Evolutionary conservation across 2,113 vertebrate genomes (phyloP).

Genomic region (Urocynchramus pylzowi): DNA sequence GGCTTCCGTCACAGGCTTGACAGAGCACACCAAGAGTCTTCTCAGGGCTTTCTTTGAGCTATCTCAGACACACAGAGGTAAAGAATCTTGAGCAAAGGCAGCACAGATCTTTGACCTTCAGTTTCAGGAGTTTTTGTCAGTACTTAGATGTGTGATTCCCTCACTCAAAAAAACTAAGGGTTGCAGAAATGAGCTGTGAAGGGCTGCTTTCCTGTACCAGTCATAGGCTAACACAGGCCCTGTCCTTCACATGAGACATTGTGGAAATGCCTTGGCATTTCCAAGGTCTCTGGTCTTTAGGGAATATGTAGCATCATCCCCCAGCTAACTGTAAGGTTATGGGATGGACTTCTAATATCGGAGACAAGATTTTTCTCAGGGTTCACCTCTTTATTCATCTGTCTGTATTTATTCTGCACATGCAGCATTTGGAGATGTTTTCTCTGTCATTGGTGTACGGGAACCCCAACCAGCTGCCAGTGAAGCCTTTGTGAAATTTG

Average conservation of each 20-base stretch:
- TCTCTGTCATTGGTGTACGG: slow-evolving; percentile 95
- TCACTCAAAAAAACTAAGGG: background rate
- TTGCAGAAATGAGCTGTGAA: background rate
- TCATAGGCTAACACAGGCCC: background rate
- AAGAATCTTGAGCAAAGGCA: background rate
- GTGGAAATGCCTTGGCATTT: background rate
- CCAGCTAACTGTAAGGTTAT: background rate
- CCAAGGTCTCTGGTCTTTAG: background rate
- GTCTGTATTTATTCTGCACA: background rate
- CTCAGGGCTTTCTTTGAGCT: slow-evolving; percentile 96
- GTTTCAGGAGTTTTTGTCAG: background rate
- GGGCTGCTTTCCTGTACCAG: rapidly evolving
- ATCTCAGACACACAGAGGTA: slow-evolving; percentile 96
- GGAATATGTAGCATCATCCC: background rate
- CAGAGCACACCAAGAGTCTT: slow-evolving; percentile 93
- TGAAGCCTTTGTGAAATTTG: slow-evolving; percentile 98
- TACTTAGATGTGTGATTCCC: background rate
- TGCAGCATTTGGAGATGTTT: slow-evolving; percentile 93
- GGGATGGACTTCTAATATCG: background rate
- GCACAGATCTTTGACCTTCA: background rate
- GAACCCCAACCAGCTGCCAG: slow-evolving; percentile 94
- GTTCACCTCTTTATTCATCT: background rate
- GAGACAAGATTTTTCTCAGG: background rate
- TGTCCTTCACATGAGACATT: background rate
- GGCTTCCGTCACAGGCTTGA: slow-evolving; percentile 79